Evolutionary conservation across 1,140 invertebrate genomes (phyloP), one percentile per base, ranked within the genome.

Genomic region (Drosophila mauritiana): DNA sequence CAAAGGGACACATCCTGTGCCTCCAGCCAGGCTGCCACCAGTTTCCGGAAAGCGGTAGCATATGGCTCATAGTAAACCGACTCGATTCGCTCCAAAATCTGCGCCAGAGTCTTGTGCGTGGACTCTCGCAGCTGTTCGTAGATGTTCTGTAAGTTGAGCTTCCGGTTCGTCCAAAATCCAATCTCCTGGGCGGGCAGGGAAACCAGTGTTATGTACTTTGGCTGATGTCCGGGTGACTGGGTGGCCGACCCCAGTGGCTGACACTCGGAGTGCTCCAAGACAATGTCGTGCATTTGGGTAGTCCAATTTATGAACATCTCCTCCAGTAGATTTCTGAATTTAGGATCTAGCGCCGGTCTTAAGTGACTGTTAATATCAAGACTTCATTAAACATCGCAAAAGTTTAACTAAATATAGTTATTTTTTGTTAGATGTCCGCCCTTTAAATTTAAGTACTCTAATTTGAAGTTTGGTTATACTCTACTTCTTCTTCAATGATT

Each of bases 61-160:
- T 97, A 97, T 42, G 94, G 94, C 55, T 93, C 93, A 43, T 95
- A 94, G 86, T 97, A 97, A 4, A 95, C 95, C 68, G 96, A 97
- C 36, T 95, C 93, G 0, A 95, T 95, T 25, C 94, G 91, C 90
- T 97, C 96, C 3, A 98, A 91, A 42, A 97, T 95, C 42, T 94
- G 93, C 1, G 95, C 96, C 94, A 98, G 96, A 75, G 95, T 95
- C 80, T 96, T 96, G 0, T 98, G 96, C 77, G 95, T 93, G 3
- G 95, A 94, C 89, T 97, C 95, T 31, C 94, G 93, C 43, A 97
- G 88, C 86, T 98, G 98, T 37, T 96, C 95, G 86, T 98, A 97
- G 70, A 98, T 97, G 39, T 95, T 96, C 92, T 97, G 95, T 7
- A 98, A 92, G 92, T 97, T 96, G 17, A 95, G 94, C 4, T 96